These are phyloP conservation scores for Smittia sp. DNA, from an alignment of 2,888 invertebrate genomes.

Conservation along the genomic window DNA sequence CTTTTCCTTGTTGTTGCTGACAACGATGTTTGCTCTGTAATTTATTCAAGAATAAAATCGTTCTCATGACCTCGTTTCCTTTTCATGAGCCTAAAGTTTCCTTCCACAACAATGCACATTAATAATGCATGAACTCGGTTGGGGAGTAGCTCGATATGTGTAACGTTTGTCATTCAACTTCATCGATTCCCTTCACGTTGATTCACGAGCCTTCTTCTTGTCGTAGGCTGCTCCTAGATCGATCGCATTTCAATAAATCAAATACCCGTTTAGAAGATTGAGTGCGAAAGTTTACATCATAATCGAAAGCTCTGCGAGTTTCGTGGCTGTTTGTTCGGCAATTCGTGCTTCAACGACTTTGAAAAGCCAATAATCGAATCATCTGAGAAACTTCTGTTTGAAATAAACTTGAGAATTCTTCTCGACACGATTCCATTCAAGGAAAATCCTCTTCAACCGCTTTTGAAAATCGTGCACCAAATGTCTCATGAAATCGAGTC, in stretches of 20 bases:
- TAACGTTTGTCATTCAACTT: not conserved
- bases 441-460: too few relatives aligned
- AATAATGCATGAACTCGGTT: not conserved
- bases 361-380: too few relatives aligned
- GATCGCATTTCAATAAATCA: not conserved
- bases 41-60: not conserved
- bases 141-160: not conserved
- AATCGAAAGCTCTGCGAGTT: too few relatives aligned
- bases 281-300: not conserved
- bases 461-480: too few relatives aligned
- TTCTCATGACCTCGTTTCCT: not conserved
- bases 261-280: not conserved
- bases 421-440: too few relatives aligned
- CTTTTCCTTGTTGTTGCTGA: not conserved
- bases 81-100: not conserved
- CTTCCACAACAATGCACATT: conserved; percentile 5
- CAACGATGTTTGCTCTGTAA: not conserved
- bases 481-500: too few relatives aligned
- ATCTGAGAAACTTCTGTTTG: too few relatives aligned
- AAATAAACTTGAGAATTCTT: too few relatives aligned
- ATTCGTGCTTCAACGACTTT: too few relatives aligned
- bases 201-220: not conserved
- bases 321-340: too few relatives aligned
- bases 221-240: not conserved
- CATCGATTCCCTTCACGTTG: not conserved